Percentiles rank a stretch among this genome's conserved stretches.
phyloP scores from a whole-genome alignment of 2,888 invertebrate genomes.

The Hedychridium roseum region DNA sequence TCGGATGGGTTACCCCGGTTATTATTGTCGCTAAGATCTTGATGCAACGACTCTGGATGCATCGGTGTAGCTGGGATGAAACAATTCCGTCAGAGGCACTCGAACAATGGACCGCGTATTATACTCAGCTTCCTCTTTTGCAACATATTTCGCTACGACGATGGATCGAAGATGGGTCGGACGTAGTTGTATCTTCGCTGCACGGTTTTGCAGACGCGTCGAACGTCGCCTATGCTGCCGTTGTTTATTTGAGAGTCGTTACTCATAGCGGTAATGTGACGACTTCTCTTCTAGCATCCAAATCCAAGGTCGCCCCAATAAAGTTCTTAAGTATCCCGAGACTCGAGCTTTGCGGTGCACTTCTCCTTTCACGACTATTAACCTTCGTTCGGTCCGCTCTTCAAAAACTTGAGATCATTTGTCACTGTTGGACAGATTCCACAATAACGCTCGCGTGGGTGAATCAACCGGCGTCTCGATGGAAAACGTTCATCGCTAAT shows the following conservation, averaged over 20 bases:
- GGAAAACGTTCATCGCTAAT: no score
- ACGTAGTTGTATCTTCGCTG: background rate
- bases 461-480: background rate
- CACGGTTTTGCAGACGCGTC: slow-evolving; percentile 11
- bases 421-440: slow-evolving; percentile 17
- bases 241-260: background rate
- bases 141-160: slow-evolving; percentile 1
- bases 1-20: slow-evolving; percentile 12
- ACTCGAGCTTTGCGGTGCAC: background rate
- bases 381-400: no score
- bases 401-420: no score
- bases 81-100: background rate
- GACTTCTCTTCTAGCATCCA: background rate
- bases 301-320: background rate
- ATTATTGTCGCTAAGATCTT: slow-evolving; percentile 9
- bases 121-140: background rate
- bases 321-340: background rate
- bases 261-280: background rate
- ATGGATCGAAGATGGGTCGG: background rate
- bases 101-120: background rate
- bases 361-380: background rate
- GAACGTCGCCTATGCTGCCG: background rate
- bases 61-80: slow-evolving; percentile 6
- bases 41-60: slow-evolving; percentile 11
- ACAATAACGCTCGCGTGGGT: slow-evolving; percentile 12